These are phyloP conservation scores for Tortrix viridana DNA, from an alignment of 2,888 invertebrate genomes.

Conservation along the genomic window DNA sequence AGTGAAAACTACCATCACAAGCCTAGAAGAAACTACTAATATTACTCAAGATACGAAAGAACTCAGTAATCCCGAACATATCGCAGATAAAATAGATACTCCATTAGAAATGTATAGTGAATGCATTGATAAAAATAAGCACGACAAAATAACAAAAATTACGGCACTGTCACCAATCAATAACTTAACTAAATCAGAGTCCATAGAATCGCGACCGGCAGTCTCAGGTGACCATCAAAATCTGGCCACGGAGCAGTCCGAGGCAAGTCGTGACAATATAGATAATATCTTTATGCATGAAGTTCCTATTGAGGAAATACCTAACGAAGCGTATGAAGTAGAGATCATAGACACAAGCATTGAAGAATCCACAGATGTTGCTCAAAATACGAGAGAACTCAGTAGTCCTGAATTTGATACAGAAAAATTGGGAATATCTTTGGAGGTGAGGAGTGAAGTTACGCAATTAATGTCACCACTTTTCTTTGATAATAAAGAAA, in stretches of 20 bases:
- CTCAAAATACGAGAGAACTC: neutral
- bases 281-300: neutral
- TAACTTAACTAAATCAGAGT: neutral
- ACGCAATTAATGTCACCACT: conserved; percentile 7
- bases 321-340: conserved; percentile 19
- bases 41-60: too few species aligned
- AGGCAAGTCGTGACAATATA: neutral
- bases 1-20: too few species aligned
- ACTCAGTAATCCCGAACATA: too few species aligned
- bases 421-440: neutral
- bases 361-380: conserved; percentile 1
- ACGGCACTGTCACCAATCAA: too few species aligned
- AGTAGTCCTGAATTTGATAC: neutral
- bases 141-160: too few species aligned
- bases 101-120: too few species aligned
- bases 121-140: too few species aligned
- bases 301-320: conserved; percentile 11
- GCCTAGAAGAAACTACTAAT: too few species aligned
- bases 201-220: neutral
- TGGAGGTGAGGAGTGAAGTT: neutral
- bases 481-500: conserved; percentile 25
- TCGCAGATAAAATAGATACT: too few species aligned
- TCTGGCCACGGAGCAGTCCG: neutral
- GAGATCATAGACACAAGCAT: conserved; percentile 10
- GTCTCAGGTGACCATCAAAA: neutral